Base-by-base conservation (phyloP, 2,113 vertebrate genomes). In the Girardinichthys multiradiatus region DNA sequence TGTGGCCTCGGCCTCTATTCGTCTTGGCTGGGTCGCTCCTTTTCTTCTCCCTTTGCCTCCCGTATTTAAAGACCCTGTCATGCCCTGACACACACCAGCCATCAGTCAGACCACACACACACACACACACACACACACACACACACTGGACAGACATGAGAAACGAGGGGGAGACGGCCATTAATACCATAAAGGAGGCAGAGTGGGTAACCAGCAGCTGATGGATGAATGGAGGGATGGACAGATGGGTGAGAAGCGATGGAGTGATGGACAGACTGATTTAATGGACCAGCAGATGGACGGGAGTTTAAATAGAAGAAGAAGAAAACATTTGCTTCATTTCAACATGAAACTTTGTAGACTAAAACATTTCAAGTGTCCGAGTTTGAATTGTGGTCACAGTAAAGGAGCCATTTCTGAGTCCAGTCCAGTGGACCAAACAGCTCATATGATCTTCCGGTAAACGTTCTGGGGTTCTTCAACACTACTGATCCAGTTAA, bases 121-220 rank as follows among this genome's bases (percentile, higher is more conserved):
- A 68, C 68, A 81, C 68, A 76, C 66, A 54, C 29, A 28, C 26
- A 51, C 45, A 39, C 30, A 62, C 68, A 64, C 68, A 70, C 72
- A 64, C 64, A 37, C 54, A 35, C 24, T 39, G 74, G 33, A 71
- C 70, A 79, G 70, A 87, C 80, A 85, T 70, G 83, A 76, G 83
- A 89, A 87, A 81, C n/a, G 57, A 83, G 77, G 87, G 81, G 84
- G 81, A 86, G 79, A 74, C 27, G 72, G 79, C 86, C 81, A 87
- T 87, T 84, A 82, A 70, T 66, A 57, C 39, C 1, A 86, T 79
- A 89, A 83, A 84, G 68, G 79, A 77, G 57, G 33, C 75, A 85
- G 80, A 83, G 72, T 0, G 29, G 70, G 64, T 77, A 69, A 72
- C 21, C 1, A 74, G 68, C 72, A 59, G 69, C 65, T 82, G 81